These are phyloP conservation scores for Micronisus gabar DNA, from an alignment of 2,113 vertebrate species.

Conservation along the genomic window DNA sequence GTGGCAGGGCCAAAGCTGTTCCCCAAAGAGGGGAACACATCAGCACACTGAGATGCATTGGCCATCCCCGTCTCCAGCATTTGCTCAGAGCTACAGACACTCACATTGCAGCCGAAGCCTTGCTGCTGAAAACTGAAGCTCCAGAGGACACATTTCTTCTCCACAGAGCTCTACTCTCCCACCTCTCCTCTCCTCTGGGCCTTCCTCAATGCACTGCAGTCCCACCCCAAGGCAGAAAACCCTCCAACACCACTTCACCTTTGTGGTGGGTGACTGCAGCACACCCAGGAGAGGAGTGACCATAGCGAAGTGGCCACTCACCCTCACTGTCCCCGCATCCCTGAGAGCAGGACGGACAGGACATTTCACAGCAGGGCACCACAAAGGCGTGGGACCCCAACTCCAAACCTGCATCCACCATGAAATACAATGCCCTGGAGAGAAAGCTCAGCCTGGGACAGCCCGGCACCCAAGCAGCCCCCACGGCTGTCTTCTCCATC, in stretches of 20 bases:
- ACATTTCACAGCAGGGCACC: neutral
- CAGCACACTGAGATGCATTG: rapidly evolving
- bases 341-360: rapidly evolving
- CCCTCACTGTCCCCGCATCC: neutral
- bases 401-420: neutral
- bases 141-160: neutral
- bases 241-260: neutral
- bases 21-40: neutral
- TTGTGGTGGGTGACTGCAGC: neutral
- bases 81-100: neutral
- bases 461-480: rapidly evolving
- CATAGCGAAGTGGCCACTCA: rapidly evolving
- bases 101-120: neutral
- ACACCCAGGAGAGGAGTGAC: neutral
- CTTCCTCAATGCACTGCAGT: neutral
- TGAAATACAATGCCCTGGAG: neutral
- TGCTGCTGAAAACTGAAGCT: neutral
- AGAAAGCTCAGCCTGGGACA: neutral
- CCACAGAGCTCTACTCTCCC: neutral
- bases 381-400: rapidly evolving
- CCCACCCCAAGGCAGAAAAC: neutral
- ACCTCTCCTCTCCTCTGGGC: neutral
- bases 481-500: rapidly evolving
- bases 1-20: neutral
- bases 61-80: neutral